These are phyloP conservation scores for Drosophila nr. medialis DNA, from an alignment of 2,888 invertebrate genomes.

Conservation along the genomic window DNA sequence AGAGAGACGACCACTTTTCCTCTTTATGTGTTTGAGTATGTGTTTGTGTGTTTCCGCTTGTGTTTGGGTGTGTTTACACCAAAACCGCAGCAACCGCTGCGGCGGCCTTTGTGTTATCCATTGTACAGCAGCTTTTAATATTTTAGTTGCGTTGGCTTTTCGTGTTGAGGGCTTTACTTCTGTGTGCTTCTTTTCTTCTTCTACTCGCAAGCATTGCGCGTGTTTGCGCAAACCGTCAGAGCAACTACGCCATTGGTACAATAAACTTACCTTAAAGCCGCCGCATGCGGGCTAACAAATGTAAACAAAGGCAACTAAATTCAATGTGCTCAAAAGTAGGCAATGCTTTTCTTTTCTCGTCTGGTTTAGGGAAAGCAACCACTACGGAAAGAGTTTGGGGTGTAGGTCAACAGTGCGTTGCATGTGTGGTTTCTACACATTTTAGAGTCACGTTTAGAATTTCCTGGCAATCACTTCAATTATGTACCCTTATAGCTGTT, in stretches of 20 bases:
- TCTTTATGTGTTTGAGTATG: neutral
- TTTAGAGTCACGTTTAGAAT: slow-evolving; percentile 24
- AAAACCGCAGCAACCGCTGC: slow-evolving; percentile 35
- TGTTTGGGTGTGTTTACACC: slow-evolving; percentile 25
- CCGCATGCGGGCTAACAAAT: slow-evolving; percentile 27
- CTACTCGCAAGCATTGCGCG: slow-evolving; percentile 11
- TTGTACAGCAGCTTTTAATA: slow-evolving; percentile 76
- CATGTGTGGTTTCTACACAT: slow-evolving; percentile 31
- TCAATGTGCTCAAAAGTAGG: slow-evolving; percentile 64
- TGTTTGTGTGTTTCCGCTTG: slow-evolving; percentile 15
- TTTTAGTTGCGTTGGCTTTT: slow-evolving; percentile 64
- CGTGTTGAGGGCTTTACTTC: slow-evolving; percentile 41
- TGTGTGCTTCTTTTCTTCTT: slow-evolving; percentile 19
- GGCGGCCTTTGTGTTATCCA: slow-evolving; percentile 58
- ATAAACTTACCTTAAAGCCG: slow-evolving; percentile 55
- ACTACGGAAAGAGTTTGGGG: neutral
- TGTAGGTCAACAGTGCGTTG: slow-evolving; percentile 1
- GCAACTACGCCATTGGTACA: slow-evolving; percentile 54
- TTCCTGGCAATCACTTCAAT: neutral
- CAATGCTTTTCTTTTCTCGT: slow-evolving; percentile 40
- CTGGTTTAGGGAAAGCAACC: neutral
- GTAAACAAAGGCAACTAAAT: slow-evolving; percentile 45
- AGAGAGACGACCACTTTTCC: slow-evolving; percentile 11
- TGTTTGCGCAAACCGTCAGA: slow-evolving; percentile 43
- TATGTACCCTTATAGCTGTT: neutral